Base-by-base conservation (phyloP, 2,888 invertebrate genomes). In the Blastobasis lacticolella region DNA sequence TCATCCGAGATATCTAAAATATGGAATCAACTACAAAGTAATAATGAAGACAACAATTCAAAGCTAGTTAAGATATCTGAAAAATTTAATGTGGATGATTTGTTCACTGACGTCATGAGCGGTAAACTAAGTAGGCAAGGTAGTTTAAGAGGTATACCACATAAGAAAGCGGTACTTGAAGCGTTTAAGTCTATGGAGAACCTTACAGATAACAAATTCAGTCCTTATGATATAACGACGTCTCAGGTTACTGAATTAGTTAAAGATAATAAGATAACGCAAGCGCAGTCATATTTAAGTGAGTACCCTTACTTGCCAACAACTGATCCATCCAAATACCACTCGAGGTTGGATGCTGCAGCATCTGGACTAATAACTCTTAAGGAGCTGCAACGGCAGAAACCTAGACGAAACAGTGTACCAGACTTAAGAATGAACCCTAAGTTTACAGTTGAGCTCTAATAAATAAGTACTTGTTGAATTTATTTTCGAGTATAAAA, bases 141-240 rank as follows among this genome's bases (percentile, higher is more conserved):
- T n/a, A 85, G 85, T 63, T 80, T 89, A 45, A 73, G 87, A 64
- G 89, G 89, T 0, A 89, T 90, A 59, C 89, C 89, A 37, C 81
- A 89, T 63, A 89, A 88, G 59, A 88, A 86, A 66, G 90, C 89
- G 2, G 89, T 90, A 43, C 70, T 90, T 36, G 88, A 88, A 65
- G 74, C 89, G 0, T 88, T 90, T 56, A 78, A 78, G 58, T 89
- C 89, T 1, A 88, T 89, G 84, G 89, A 89, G 64, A 88, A 86
- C 57, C 59, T 89, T 46, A 60, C 76, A 8, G 75, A 80, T 54
- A 74, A 61, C 36, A 78, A 75, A 57, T 60, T 81, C 5, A 82
- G 74, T 61, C 77, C 87, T 0, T 89, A 87, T 60, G 88, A 87
- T 56, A 75, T 85, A 47, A 73, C 81, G 0, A 67, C 75, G 4